Evolutionary conservation across 2,797 vertebrate genomes (phyloP).

Genomic region (Microctenopoma lineatum): DNA sequence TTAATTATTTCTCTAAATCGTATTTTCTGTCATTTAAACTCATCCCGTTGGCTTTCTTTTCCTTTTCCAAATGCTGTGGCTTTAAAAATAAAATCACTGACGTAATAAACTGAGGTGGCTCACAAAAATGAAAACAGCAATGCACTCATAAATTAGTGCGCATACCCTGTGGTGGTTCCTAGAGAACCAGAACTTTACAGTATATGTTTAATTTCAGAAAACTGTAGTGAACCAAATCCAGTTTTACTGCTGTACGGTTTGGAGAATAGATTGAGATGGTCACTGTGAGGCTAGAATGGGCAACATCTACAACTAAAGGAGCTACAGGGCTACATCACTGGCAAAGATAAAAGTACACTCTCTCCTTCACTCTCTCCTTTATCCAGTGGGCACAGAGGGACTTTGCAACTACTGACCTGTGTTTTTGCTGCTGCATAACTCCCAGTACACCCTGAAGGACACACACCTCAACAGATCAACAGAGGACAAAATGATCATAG

Average conservation of each 20-base stretch:
- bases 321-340: slow-evolving; percentile 23
- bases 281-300: slow-evolving; percentile 28
- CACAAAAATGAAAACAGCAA: neutral
- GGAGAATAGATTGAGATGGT: slow-evolving; percentile 24
- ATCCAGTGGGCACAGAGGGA: slow-evolving; percentile 23
- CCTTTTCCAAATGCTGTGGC: neutral
- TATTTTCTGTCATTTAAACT: slow-evolving; percentile 8
- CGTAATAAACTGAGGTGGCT: neutral
- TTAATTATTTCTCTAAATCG: neutral
- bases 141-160: slow-evolving; percentile 29
- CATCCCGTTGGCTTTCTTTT: neutral
- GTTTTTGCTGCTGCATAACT: slow-evolving; percentile 33
- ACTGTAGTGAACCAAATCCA: slow-evolving; percentile 43
- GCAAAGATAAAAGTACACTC: slow-evolving; percentile 16
- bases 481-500: slow-evolving; percentile 33
- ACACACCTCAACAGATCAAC: slow-evolving; percentile 44
- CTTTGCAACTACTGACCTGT: slow-evolving; percentile 42
- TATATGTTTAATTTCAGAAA: neutral
- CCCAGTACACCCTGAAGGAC: slow-evolving; percentile 46
- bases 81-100: slow-evolving; percentile 4
- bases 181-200: no score
- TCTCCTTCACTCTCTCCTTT: slow-evolving; percentile 16
- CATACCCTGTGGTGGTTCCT: neutral
- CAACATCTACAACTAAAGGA: slow-evolving; percentile 22
- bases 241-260: slow-evolving; percentile 45